phyloP scores from a whole-genome alignment of 2,888 invertebrate species.

The Eledone cirrhosa region DNA sequence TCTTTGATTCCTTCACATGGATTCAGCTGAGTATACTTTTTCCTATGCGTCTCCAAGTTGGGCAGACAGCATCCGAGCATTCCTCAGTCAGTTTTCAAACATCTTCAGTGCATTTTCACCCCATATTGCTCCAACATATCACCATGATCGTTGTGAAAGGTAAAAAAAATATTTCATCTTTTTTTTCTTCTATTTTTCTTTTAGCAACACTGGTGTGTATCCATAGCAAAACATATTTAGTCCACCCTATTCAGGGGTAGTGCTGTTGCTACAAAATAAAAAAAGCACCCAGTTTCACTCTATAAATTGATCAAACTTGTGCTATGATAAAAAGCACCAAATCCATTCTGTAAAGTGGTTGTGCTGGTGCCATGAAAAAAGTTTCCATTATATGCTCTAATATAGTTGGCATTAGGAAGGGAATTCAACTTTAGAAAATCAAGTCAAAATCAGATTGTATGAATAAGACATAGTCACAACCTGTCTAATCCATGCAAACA shows the following conservation, averaged over 20 bases:
- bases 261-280: too few species aligned
- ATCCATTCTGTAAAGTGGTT: too few species aligned
- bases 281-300: too few species aligned
- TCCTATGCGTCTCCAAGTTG: constrained; percentile 60
- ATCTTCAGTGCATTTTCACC: constrained; percentile 95
- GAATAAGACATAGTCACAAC: neutral
- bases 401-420: too few species aligned
- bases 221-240: too few species aligned
- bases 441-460: neutral
- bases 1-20: neutral
- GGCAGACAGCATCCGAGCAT: constrained; percentile 61
- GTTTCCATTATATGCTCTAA: too few species aligned
- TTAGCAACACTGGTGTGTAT: too few species aligned
- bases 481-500: neutral
- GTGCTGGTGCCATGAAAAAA: too few species aligned
- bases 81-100: constrained; percentile 77
- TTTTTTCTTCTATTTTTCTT: neutral
- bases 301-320: too few species aligned
- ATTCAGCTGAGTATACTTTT: constrained; percentile 43
- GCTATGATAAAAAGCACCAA: too few species aligned
- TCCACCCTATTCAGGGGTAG: too few species aligned
- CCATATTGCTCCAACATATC: constrained; percentile 94
- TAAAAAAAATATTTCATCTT: constrained; percentile 63
- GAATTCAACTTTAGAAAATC: too few species aligned
- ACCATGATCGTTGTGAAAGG: constrained; percentile 97